Conservation (phyloP, 2,888 invertebrate genomes). For the Nematopogon swammerdamellus region DNA sequence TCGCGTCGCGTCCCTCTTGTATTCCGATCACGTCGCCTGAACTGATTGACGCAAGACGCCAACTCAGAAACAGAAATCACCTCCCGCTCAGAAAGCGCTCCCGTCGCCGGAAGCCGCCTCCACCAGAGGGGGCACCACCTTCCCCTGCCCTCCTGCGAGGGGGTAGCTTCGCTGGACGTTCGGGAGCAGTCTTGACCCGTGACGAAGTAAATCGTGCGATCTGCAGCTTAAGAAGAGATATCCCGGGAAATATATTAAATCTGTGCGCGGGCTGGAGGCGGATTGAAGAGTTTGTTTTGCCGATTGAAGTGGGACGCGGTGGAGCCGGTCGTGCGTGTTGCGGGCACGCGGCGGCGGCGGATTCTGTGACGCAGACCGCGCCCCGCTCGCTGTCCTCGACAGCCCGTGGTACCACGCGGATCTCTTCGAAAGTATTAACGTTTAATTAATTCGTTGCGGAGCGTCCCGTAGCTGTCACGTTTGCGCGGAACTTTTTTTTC, state of each 20-base stretch:
- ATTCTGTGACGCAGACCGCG: too few species aligned
- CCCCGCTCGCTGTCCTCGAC: too few species aligned
- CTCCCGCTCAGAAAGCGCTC: conserved; percentile 1
- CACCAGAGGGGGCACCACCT: conserved; percentile 5
- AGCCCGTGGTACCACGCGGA: background rate
- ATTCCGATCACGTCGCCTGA: conserved; percentile 49
- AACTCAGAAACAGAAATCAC: conserved; percentile 17
- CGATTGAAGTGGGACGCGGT: background rate
- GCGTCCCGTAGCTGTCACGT: background rate
- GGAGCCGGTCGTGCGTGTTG: background rate
- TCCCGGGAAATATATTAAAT: background rate
- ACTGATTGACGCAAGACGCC: conserved; percentile 56
- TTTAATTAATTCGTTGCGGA: background rate
- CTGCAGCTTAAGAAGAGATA: background rate
- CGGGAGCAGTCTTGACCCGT: background rate
- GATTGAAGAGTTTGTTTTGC: background rate
- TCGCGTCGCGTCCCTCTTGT: conserved; percentile 11
- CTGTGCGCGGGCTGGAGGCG: background rate
- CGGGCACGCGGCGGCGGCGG: background rate
- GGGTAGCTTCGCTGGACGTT: background rate
- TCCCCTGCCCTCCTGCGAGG: conserved; percentile 12
- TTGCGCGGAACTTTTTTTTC: too few species aligned
- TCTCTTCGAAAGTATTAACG: background rate
- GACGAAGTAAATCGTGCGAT: background rate
- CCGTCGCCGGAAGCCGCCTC: conserved; percentile 6